A percentile compares a stretch with the other conserved stretches of the same genome.
Conservation (phyloP, 2,797 vertebrate genomes). For the Platyrinchus mystaceus region DNA sequence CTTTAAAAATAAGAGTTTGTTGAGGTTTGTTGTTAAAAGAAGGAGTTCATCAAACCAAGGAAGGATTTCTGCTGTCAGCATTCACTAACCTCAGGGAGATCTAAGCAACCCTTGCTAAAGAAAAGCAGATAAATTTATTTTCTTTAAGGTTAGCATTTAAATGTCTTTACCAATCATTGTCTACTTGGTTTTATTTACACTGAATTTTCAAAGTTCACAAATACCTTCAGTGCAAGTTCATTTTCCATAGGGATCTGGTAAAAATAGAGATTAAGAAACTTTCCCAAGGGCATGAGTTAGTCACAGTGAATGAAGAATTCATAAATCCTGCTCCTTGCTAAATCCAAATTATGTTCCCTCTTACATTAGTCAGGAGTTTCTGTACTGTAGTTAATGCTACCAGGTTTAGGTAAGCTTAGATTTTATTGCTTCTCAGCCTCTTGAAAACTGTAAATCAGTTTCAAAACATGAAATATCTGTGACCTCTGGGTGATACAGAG, state of each 20-base stretch:
- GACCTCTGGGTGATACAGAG: background rate
- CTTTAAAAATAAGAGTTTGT: background rate
- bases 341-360: background rate
- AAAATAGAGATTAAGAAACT: background rate
- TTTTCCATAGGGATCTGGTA: background rate
- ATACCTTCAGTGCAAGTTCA: background rate
- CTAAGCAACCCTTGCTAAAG: background rate
- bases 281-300: slow-evolving; percentile 8
- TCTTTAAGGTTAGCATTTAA: background rate
- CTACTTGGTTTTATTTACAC: background rate
- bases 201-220: background rate
- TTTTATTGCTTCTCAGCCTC: background rate
- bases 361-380: background rate
- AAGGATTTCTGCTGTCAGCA: background rate
- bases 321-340: background rate
- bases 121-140: background rate
- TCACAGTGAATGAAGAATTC: background rate
- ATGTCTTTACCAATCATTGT: background rate
- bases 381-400: background rate
- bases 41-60: background rate
- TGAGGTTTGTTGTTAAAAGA: background rate
- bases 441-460: background rate
- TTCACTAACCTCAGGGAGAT: background rate
- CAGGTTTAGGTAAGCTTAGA: background rate
- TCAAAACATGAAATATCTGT: background rate